Conservation (phyloP, 1,140 invertebrate species). For the Heliconius congener region DNA sequence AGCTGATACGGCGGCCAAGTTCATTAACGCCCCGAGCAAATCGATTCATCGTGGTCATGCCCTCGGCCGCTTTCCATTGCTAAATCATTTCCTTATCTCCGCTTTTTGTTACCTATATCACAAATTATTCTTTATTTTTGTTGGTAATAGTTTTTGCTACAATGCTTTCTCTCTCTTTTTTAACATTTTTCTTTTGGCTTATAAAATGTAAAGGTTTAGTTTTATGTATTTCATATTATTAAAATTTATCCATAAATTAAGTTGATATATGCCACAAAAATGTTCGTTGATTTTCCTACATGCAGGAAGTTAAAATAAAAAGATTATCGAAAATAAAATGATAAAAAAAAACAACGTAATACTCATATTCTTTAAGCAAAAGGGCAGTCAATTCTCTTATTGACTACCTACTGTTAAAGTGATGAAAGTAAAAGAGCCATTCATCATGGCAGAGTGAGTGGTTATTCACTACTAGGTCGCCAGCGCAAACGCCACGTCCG, state of each 20-base stretch:
- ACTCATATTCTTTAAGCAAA: neutral
- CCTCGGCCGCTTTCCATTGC: constrained; percentile 64
- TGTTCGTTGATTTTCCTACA: neutral
- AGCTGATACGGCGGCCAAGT: constrained; percentile 73
- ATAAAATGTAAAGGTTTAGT: neutral
- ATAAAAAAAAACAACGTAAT: neutral
- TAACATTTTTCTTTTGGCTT: constrained; percentile 24
- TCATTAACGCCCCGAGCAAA: constrained; percentile 75
- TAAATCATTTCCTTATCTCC: constrained; percentile 59
- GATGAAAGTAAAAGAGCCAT: constrained; percentile 76
- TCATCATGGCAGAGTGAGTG: constrained; percentile 54
- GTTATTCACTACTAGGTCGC: constrained; percentile 65
- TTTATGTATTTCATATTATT: neutral
- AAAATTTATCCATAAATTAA: too few species aligned
- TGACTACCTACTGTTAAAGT: constrained; percentile 31
- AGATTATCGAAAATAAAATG: neutral
- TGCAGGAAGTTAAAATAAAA: neutral
- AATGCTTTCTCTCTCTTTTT: constrained; percentile 36
- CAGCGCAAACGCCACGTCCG: constrained; percentile 56
- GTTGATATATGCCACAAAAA: too few species aligned
- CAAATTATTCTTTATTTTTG: constrained; percentile 26
- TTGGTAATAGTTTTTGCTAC: constrained; percentile 17
- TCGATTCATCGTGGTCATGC: constrained; percentile 67
- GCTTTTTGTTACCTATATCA: constrained; percentile 33
- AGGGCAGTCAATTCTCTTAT: neutral